Base-by-base conservation (phyloP, 2,888 invertebrate genomes). In the Lasioglossum malachurum region DNA sequence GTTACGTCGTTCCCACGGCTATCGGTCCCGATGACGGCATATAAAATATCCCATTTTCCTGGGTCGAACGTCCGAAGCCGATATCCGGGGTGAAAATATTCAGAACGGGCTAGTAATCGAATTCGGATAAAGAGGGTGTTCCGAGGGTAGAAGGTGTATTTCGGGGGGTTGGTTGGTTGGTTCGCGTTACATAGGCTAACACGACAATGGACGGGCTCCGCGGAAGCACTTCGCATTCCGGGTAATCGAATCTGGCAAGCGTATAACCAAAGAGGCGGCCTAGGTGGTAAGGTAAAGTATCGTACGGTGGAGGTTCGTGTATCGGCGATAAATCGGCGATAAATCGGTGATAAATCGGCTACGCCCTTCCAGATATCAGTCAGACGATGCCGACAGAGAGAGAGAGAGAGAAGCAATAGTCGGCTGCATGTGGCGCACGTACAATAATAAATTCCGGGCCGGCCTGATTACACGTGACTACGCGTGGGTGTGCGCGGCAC, bases 391-490 rank as follows among this genome's bases (percentile, higher is more conserved):
- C 53, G n/a, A 53, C 5, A 49, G 10, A 23, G n/a, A n/a, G 53
- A 3, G 10, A n/a, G 53, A 23, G 23, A 53, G 53, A n/a, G 53
- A 53, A 8, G 53, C 3, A 53, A 23, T 49, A 23, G 72, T 72
- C n/a, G 35, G 44, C 49, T 31, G 53, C 78, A 67, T 84, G 83
- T 83, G 76, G 80, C 80, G 77, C 81, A 78, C 87, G 83, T 84
- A 80, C 72, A 23, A 80, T 81, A 80, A 88, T 88, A 87, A 87
- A 87, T 88, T 83, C 69, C 31, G 49, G 72, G 46, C 77, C 53
- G 80, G 83, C 57, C 82, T 84, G 88, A 88, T 88, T 87, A 88
- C 84, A 87, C 88, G 88, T 84, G 88, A 84, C 87, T 83, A 35
- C 71, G 81, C 46, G 35, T 31, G 49, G 64, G 53, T 35, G 80